Percentiles rank a stretch among this genome's conserved stretches.
phyloP scores from a whole-genome alignment of 2,888 invertebrate genomes.

The Noctua fimbriata region DNA sequence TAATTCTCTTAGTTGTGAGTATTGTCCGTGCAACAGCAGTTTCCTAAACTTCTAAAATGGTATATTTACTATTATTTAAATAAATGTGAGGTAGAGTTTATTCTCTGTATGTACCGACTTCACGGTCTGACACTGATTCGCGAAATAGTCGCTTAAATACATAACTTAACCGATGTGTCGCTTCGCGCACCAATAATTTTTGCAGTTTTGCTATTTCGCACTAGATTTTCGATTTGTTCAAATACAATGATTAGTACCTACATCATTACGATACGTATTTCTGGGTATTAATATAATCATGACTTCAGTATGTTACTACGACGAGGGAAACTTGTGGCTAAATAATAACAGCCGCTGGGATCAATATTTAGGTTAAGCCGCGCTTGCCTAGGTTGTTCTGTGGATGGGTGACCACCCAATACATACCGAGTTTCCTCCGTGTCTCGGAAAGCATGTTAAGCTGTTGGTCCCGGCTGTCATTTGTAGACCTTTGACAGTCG shows the following conservation, averaged over 20 bases:
- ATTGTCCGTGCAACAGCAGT: constrained; percentile 6
- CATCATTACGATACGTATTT: not conserved
- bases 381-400: too few species aligned
- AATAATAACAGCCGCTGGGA: too few species aligned
- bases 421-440: too few species aligned
- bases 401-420: too few species aligned
- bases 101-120: constrained; percentile 44
- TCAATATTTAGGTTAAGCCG: too few species aligned
- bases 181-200: constrained; percentile 19
- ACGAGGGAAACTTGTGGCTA: too few species aligned
- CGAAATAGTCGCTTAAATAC: constrained; percentile 75
- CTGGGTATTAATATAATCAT: not conserved
- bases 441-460: too few species aligned
- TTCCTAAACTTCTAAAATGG: constrained; percentile 40
- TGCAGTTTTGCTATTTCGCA: constrained; percentile 16
- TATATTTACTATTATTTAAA: constrained; percentile 55
- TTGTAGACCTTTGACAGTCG: too few species aligned
- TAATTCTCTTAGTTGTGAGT: constrained; percentile 13
- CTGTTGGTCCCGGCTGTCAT: too few species aligned
- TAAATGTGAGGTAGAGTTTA: constrained; percentile 50
- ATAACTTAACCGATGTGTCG: constrained; percentile 43
- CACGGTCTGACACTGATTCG: constrained; percentile 73
- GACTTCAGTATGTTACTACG: not conserved
- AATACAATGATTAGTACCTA: not conserved
- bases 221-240: constrained; percentile 7